phyloP scores from a whole-genome alignment of 2,888 invertebrate genomes.

The Lycia hirtaria region DNA sequence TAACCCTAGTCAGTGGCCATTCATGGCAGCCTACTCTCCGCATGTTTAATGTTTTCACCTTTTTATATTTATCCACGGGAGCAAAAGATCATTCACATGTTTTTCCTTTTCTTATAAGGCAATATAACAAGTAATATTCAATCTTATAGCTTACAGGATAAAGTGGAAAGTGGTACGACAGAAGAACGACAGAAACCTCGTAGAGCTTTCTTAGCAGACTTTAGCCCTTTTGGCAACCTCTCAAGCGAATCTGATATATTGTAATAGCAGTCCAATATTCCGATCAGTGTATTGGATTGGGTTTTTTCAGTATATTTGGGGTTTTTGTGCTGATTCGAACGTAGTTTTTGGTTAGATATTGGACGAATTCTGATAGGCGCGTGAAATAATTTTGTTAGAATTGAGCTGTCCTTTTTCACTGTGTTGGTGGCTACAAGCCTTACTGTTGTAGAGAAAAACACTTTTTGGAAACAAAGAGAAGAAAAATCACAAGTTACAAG shows the following conservation, averaged over 20 bases:
- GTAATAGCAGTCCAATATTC: slow-evolving; percentile 28
- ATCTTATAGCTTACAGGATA: slow-evolving; percentile 1
- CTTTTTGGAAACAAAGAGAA: no score
- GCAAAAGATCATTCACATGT: slow-evolving; percentile 22
- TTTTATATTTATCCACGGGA: slow-evolving; percentile 24
- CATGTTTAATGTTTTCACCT: slow-evolving; percentile 29
- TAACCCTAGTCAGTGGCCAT: slow-evolving; percentile 21
- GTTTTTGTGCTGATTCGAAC: slow-evolving; percentile 1
- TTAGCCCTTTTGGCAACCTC: slow-evolving; percentile 28
- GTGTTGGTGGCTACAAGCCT: not conserved
- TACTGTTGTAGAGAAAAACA: no score
- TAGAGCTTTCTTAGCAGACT: slow-evolving; percentile 2
- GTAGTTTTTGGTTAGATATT: not conserved
- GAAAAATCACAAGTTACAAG: no score
- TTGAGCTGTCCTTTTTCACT: not conserved
- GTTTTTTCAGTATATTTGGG: slow-evolving; percentile 6
- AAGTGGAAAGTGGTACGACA: slow-evolving; percentile 8
- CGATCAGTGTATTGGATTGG: slow-evolving; percentile 23
- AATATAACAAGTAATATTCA: not conserved
- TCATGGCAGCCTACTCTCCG: slow-evolving; percentile 16
- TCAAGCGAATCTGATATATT: slow-evolving; percentile 31
- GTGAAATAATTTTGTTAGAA: not conserved
- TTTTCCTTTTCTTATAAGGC: slow-evolving; percentile 18
- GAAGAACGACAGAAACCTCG: not conserved
- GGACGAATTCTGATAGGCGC: not conserved